These are phyloP conservation scores for Hexactinellida sp. DNA, from an alignment of 37 sponge, comb jelly and placozoan genomes.

Conservation along the genomic window DNA sequence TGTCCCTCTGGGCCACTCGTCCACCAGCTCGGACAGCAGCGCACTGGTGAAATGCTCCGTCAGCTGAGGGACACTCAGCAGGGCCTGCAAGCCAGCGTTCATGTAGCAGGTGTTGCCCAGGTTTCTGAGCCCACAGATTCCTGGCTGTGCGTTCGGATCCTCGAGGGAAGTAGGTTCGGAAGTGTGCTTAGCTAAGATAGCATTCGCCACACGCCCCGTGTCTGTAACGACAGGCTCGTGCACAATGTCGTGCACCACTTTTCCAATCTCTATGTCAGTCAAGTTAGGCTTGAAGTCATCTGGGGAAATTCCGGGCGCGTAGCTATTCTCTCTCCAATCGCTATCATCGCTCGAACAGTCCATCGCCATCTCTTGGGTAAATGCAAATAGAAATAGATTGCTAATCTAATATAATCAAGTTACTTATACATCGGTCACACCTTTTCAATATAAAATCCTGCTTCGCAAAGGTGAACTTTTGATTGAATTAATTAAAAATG, in stretches of 20 bases:
- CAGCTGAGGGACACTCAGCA: slow-evolving; percentile 1
- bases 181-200: not conserved
- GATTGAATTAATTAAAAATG: too few relatives aligned
- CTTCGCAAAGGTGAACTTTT: too few relatives aligned
- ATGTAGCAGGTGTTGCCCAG: slow-evolving; percentile 48
- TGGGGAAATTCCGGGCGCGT: slow-evolving; percentile 16
- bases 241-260: not conserved
- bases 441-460: too few relatives aligned
- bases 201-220: not conserved
- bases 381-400: too few relatives aligned
- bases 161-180: not conserved
- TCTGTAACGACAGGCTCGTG: not conserved
- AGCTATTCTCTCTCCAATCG: not conserved
- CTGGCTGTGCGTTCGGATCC: slow-evolving; percentile 19
- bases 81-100: slow-evolving; percentile 48
- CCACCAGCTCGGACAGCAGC: not conserved
- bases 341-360: not conserved
- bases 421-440: too few relatives aligned
- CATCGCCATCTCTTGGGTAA: not conserved
- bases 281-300: slow-evolving; percentile 11
- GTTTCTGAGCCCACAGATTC: slow-evolving; percentile 44
- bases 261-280: not conserved
- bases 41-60: not conserved
- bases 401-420: too few relatives aligned
- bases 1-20: not conserved